phyloP scores from a whole-genome alignment of 2,113 vertebrate genomes.

The Caranx melampygus region DNA sequence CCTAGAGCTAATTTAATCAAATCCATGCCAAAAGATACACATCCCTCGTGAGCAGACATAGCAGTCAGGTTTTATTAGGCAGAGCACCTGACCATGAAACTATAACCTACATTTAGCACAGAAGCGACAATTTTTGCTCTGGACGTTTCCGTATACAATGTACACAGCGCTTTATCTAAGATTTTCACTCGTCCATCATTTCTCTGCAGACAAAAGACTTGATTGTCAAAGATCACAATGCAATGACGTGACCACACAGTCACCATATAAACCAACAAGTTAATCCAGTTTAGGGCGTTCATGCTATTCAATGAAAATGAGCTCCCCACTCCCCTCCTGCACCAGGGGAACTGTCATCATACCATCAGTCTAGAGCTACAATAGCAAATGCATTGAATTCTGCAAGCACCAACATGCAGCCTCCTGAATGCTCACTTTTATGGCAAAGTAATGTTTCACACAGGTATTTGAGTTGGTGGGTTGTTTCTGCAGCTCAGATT shows the following conservation, averaged over 20 bases:
- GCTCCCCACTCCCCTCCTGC: constrained; percentile 19
- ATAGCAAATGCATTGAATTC: constrained; percentile 30
- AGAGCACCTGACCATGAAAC: constrained; percentile 10
- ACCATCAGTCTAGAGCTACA: constrained; percentile 49
- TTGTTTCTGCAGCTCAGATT: not conserved
- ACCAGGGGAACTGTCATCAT: constrained; percentile 41
- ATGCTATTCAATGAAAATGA: constrained; percentile 56
- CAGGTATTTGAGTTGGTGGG: constrained; percentile 17
- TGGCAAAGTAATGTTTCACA: constrained; percentile 19
- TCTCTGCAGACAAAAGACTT: constrained; percentile 55
- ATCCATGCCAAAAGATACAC: constrained; percentile 17
- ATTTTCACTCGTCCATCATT: constrained; percentile 41
- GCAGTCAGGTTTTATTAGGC: constrained; percentile 26
- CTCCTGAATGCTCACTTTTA: constrained; percentile 35
- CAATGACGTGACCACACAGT: constrained; percentile 43
- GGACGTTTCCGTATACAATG: constrained; percentile 21
- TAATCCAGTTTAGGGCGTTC: constrained; percentile 75
- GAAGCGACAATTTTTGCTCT: constrained; percentile 24
- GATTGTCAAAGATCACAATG: constrained; percentile 64
- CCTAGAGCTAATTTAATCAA: constrained; percentile 46
- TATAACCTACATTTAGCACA: constrained; percentile 17
- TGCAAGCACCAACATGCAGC: constrained; percentile 61
- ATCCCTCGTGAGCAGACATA: not conserved
- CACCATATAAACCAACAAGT: constrained; percentile 64
- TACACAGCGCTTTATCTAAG: constrained; percentile 41